Base-by-base conservation (phyloP, 2,888 invertebrate species). In the Sarcophaga subvicina region DNA sequence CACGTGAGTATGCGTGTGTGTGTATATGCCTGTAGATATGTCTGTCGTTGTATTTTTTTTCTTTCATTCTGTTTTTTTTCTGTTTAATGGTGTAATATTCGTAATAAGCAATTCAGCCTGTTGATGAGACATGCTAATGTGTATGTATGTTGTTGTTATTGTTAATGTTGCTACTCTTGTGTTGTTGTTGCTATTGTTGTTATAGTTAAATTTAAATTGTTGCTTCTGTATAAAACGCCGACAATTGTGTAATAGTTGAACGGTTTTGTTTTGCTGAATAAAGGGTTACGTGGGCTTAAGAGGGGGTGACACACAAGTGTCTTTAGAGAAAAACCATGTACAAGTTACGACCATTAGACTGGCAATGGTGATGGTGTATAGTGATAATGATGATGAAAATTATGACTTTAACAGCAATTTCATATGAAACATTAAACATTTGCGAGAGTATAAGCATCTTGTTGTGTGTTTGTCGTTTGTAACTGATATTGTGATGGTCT, bases 321-420 rank as follows among this genome's bases (percentile, higher is more conserved):
- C 79, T 79, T 67, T 77, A 77, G 76, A 77, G 76, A 72, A 62
- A 66, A 81, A 69, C 2, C 8, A 81, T 20, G 17, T 17, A 47
- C 8, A 70, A 62, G 27, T 49, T 62, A 66, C 64, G 17, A 59
- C 70, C 6, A 60, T 54, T 54, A 76, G 25, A 70, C 25, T 37
- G 37, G 37, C 37, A 10, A 8, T 54, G 3, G 54, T 54, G 54
- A 54, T 54, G 4, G 17, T n/a, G 20, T 62, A 49, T 62, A 62
- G 62, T n/a, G n/a, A n/a, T 62, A 62, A 70, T 67, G 25, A 84
- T 81, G 83, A 83, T 84, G 73, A 75, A 86, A 84, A 84, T 79
- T 75, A 84, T 81, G 78, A 76, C 67, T 84, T 84, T 81, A 81
- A 84, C 83, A 87, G 84, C 81, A 87, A 84, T 84, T 87, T 84